Evolutionary conservation across 2,888 invertebrate species (phyloP).

Genomic region (Idaea biselata): DNA sequence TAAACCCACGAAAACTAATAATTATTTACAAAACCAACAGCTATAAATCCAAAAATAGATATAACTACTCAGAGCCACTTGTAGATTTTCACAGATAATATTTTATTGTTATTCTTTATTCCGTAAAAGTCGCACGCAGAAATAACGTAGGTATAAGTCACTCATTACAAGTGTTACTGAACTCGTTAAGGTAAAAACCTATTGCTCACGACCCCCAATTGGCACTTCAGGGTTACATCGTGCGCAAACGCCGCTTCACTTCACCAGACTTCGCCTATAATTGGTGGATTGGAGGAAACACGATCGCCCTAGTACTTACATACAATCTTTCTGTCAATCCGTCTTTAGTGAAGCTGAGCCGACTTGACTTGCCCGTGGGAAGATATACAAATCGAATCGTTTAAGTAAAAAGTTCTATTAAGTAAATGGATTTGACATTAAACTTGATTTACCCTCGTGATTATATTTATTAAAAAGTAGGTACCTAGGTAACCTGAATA

Average conservation of each 20-base stretch:
- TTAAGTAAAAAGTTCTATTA: background rate
- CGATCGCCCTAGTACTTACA: slow-evolving; percentile 56
- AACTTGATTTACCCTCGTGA: no score
- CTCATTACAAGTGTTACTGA: background rate
- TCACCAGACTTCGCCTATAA: slow-evolving; percentile 44
- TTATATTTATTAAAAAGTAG: no score
- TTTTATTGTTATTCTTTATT: no score
- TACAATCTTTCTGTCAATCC: slow-evolving; percentile 73
- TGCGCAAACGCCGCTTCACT: slow-evolving; percentile 52
- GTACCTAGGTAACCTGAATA: no score
- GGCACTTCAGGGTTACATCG: slow-evolving; percentile 51
- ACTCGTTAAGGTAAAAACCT: background rate
- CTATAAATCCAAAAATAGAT: no score
- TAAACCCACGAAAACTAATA: no score
- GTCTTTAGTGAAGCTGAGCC: slow-evolving; percentile 34
- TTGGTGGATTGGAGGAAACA: slow-evolving; percentile 38
- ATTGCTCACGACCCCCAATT: slow-evolving; percentile 28
- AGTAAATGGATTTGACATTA: background rate
- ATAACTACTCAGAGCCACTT: no score
- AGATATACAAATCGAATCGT: slow-evolving; percentile 34
- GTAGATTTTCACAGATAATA: no score
- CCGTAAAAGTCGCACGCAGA: background rate
- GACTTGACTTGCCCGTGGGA: slow-evolving; percentile 51
- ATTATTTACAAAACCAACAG: no score
- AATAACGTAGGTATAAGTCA: background rate